phyloP scores from a whole-genome alignment of 2,797 vertebrate species.

The Pseudomugil tenellus region DNA sequence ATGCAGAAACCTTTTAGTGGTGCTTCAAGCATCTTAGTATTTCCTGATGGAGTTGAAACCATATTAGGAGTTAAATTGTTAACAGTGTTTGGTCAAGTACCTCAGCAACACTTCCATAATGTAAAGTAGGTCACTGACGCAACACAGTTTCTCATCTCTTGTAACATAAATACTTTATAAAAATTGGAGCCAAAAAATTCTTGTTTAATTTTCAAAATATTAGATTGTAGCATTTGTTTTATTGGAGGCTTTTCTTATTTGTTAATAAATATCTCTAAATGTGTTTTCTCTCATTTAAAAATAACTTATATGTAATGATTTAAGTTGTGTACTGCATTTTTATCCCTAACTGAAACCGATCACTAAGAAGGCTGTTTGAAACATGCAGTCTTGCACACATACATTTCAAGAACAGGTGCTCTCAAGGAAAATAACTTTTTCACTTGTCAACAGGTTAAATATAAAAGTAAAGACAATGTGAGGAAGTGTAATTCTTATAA shows the following conservation, averaged over 20 bases:
- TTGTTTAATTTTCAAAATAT: background rate
- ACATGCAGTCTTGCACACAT: background rate
- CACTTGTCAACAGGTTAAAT: background rate
- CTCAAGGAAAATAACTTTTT: background rate
- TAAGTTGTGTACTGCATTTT: background rate
- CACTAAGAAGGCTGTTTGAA: background rate
- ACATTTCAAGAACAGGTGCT: background rate
- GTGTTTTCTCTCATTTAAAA: background rate
- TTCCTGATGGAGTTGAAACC: background rate
- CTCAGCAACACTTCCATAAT: background rate
- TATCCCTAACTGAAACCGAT: background rate
- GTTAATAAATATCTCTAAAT: background rate
- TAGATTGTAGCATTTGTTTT: background rate
- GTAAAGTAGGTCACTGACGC: constrained; percentile 28
- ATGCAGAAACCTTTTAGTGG: constrained; percentile 13
- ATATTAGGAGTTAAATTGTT: background rate
- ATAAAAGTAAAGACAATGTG: constrained; percentile 10
- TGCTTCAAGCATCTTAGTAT: constrained; percentile 6
- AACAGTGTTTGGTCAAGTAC: background rate
- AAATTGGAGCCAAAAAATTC: background rate
- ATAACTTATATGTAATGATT: too few relatives aligned
- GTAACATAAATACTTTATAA: background rate
- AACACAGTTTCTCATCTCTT: background rate
- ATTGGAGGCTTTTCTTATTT: background rate
- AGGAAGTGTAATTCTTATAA: constrained; percentile 9